Conservation (phyloP, 2,113 vertebrate genomes). For the Argyrosomus japonicus region DNA sequence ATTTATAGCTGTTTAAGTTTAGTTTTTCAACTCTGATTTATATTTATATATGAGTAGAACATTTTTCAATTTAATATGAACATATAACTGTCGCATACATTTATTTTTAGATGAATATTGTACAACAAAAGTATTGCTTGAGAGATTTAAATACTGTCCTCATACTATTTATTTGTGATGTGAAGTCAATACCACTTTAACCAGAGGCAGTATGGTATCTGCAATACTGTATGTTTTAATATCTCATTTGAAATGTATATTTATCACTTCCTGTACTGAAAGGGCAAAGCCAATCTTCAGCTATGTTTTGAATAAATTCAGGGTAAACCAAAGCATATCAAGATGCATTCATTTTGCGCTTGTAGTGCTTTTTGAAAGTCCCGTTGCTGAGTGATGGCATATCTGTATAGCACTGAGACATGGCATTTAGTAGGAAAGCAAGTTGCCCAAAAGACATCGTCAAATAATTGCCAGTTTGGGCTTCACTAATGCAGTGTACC, state of each 20-base stretch:
- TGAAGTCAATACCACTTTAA: neutral
- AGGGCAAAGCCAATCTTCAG: conserved; percentile 18
- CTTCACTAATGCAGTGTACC: conserved; percentile 84
- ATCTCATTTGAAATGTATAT: conserved; percentile 10
- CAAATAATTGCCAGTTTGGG: conserved; percentile 85
- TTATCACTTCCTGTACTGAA: conserved; percentile 14
- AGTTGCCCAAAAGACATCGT: conserved; percentile 79
- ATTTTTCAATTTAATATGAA: neutral
- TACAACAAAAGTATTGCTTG: neutral
- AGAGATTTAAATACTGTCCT: neutral
- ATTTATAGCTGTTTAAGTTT: neutral
- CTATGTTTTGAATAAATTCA: conserved; percentile 21
- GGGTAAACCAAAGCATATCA: conserved; percentile 37
- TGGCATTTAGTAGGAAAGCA: conserved; percentile 81
- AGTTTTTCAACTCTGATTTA: neutral
- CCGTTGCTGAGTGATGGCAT: conserved; percentile 66
- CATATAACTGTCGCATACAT: neutral
- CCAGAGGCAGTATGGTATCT: neutral
- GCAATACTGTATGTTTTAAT: neutral
- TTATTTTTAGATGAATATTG: neutral
- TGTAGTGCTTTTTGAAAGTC: conserved; percentile 49
- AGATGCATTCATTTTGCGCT: conserved; percentile 42
- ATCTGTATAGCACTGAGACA: conserved; percentile 66
- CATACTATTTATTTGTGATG: neutral
- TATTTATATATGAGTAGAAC: neutral